Base-by-base conservation (phyloP, 1,140 invertebrate species). In the Diprion similis region DNA sequence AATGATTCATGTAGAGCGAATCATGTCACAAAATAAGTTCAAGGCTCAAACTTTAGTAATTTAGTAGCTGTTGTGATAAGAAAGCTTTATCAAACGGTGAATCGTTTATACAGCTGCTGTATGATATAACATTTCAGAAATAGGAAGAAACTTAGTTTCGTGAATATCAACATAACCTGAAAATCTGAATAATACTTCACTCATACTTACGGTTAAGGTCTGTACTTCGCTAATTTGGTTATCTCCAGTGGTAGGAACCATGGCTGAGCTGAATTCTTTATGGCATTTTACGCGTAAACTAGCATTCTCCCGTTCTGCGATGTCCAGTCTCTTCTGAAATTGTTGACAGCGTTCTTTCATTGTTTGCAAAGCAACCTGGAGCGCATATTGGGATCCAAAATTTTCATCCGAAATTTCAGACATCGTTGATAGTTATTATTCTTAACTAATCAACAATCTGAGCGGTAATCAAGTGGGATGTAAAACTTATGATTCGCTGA, bases 301-400 rank as follows among this genome's bases (percentile, higher is more conserved):
- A 77, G 92, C 86, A 84, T 95, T 95, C 84, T 96, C 94, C 76
- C 92, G 91, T 85, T 95, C 94, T 13, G 95, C 88, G 1, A 84
- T 80, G 45, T 90, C 88, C 67, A 95, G 88, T 79, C 93, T 89
- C 73, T 90, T 89, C 84, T 96, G 93, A 66, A 95, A 85, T 73
- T 91, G 87, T 79, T 92, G 90, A 86, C 94, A 95, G 64, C 94
- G 88, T 85, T 96, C 94, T 81, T 93, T 92, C 89, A 96, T 92
- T 9, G 94, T 94, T 84, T 94, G 91, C 77, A 95, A 89, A 13
- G 94, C 94, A 67, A 95, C 87, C 88, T 94, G 91, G 66, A 95
- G 85, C 18, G 94, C 94, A 86, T 89, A 87, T 74, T 89, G 85
- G 2, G 90, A 87, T 18, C 84, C 85, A 70, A 78, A 67, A 75